Evolutionary conservation across 2,888 invertebrate genomes (phyloP).

Genomic region (Beris chalybata): DNA sequence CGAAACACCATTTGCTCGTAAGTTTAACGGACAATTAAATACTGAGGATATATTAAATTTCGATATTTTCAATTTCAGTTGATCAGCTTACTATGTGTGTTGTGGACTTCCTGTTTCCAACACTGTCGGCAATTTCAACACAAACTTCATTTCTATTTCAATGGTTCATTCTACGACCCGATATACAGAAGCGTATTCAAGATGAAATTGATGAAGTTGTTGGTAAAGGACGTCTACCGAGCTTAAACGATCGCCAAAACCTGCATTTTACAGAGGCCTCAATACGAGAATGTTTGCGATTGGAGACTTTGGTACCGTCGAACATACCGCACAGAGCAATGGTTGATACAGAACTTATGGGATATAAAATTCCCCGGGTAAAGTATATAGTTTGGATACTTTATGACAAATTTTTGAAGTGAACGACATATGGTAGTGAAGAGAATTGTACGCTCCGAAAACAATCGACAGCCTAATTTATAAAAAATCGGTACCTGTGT

Average conservation of each 20-base stretch:
- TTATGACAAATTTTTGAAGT: no score
- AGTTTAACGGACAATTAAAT: slow-evolving; percentile 8
- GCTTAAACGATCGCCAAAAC: slow-evolving; percentile 62
- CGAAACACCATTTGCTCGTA: slow-evolving; percentile 59
- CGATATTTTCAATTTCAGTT: slow-evolving; percentile 47
- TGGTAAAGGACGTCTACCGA: slow-evolving; percentile 63
- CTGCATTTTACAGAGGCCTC: slow-evolving; percentile 67
- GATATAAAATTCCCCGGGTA: slow-evolving; percentile 64
- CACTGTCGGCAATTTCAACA: slow-evolving; percentile 59
- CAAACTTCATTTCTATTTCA: slow-evolving; percentile 60
- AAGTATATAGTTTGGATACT: not conserved
- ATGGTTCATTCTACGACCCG: slow-evolving; percentile 61
- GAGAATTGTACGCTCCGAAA: no score
- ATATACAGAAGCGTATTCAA: slow-evolving; percentile 63
- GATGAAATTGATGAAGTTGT: slow-evolving; percentile 66
- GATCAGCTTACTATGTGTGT: slow-evolving; percentile 64
- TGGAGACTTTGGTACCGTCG: slow-evolving; percentile 64
- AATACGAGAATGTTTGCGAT: slow-evolving; percentile 63
- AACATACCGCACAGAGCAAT: slow-evolving; percentile 62
- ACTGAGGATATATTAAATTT: not conserved
- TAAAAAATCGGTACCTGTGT: no score
- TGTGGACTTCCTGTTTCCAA: slow-evolving; percentile 65
- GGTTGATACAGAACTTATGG: slow-evolving; percentile 59
- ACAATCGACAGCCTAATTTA: no score
- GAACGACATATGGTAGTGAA: no score